Conservation (phyloP, 2,888 invertebrate genomes). For the Heteropelma amictum region DNA sequence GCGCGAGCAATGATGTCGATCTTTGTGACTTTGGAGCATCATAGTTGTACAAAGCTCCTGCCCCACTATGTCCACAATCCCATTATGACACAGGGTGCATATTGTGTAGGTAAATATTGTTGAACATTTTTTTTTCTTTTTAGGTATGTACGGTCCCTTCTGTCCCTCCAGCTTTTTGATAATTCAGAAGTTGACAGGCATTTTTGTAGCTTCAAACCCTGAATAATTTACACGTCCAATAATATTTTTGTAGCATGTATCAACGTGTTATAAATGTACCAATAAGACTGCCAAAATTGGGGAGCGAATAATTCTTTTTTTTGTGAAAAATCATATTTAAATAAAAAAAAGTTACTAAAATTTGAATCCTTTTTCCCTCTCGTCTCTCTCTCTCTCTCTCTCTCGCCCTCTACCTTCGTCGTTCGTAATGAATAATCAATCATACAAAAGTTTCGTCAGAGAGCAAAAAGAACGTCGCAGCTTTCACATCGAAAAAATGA, state of each 20-base stretch:
- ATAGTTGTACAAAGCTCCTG: too few species aligned
- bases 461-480: background rate
- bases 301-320: too few species aligned
- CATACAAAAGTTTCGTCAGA: background rate
- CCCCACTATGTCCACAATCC: too few species aligned
- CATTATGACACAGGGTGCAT: too few species aligned
- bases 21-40: too few species aligned
- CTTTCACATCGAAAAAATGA: slow-evolving; percentile 9
- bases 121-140: too few species aligned
- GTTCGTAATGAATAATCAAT: slow-evolving; percentile 14
- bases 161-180: background rate
- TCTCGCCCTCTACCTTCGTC: background rate
- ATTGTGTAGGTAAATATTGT: too few species aligned
- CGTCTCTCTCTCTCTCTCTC: background rate
- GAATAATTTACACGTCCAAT: slow-evolving; percentile 32
- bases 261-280: slow-evolving; percentile 27
- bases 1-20: too few species aligned
- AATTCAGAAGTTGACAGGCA: background rate
- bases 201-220: slow-evolving; percentile 18
- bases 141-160: background rate
- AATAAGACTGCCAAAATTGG: too few species aligned
- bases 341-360: too few species aligned
- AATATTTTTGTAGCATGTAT: slow-evolving; percentile 24
- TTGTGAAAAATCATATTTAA: too few species aligned
- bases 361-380: too few species aligned